These are phyloP conservation scores for Daboia siamensis DNA, from an alignment of 2,113 vertebrate species.

Conservation along the genomic window DNA sequence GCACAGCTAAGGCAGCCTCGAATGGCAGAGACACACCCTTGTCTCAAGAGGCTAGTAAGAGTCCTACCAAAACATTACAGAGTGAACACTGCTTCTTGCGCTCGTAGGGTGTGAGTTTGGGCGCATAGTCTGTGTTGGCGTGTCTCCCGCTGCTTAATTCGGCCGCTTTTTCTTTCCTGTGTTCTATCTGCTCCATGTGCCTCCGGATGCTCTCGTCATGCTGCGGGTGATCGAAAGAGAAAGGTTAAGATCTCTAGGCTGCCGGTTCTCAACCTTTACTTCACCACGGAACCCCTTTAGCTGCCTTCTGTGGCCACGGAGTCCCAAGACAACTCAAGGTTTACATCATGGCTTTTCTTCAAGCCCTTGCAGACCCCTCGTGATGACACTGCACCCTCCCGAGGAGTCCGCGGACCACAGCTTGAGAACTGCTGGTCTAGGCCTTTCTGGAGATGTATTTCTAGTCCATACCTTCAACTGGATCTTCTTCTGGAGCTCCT, in stretches of 20 bases:
- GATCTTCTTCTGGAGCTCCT: slow-evolving; percentile 98
- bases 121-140: slow-evolving; percentile 92
- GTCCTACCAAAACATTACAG: slow-evolving; percentile 84
- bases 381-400: fast-evolving
- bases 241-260: neutral
- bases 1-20: neutral
- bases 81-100: slow-evolving; percentile 94
- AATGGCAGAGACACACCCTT: neutral
- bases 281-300: neutral
- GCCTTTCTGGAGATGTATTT: neutral
- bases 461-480: slow-evolving; percentile 84
- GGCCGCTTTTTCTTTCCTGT: slow-evolving; percentile 96
- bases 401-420: neutral
- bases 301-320: neutral
- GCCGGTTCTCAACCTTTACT: neutral
- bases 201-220: slow-evolving; percentile 96
- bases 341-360: neutral
- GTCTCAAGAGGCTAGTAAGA: neutral
- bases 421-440: neutral
- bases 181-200: slow-evolving; percentile 99
- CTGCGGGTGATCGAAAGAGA: slow-evolving; percentile 59
- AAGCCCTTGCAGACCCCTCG: neutral
- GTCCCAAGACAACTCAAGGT: neutral
- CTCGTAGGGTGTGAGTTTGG: slow-evolving; percentile 96
- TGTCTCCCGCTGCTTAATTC: slow-evolving; percentile 97